Conservation (phyloP, 2,113 vertebrate genomes). For the Notarius lentiginosus region DNA sequence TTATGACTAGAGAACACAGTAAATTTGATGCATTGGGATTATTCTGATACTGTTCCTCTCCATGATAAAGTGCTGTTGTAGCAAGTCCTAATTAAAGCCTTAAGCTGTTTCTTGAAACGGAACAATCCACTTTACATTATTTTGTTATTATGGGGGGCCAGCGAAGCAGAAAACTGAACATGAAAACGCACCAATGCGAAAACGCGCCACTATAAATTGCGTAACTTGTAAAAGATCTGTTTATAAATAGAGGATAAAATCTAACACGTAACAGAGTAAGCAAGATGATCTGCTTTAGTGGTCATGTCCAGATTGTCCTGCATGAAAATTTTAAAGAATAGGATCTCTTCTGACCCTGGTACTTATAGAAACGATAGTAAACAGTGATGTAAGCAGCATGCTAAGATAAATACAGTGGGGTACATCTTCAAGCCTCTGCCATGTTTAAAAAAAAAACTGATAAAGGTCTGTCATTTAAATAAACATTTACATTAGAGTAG, state of each 20-base stretch:
- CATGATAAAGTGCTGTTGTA: background rate
- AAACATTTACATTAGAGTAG: background rate
- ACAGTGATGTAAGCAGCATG: background rate
- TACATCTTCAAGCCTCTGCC: background rate
- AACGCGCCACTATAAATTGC: background rate
- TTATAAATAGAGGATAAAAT: background rate
- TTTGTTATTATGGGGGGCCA: background rate
- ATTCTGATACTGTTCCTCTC: background rate
- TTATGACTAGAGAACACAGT: background rate
- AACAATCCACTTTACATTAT: background rate
- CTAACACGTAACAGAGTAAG: background rate
- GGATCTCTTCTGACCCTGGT: background rate
- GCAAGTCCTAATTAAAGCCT: conserved; percentile 6
- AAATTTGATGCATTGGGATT: background rate
- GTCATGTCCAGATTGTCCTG: background rate
- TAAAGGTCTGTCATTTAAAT: background rate
- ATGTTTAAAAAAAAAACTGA: background rate
- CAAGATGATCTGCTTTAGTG: background rate
- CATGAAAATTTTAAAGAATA: background rate
- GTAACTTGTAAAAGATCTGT: background rate
- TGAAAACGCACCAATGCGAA: background rate
- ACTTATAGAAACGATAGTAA: background rate
- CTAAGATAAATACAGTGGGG: background rate
- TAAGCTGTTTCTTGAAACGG: background rate
- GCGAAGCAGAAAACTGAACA: background rate